phyloP scores from a whole-genome alignment of 2,888 invertebrate species.

The Eupithecia centaureata region DNA sequence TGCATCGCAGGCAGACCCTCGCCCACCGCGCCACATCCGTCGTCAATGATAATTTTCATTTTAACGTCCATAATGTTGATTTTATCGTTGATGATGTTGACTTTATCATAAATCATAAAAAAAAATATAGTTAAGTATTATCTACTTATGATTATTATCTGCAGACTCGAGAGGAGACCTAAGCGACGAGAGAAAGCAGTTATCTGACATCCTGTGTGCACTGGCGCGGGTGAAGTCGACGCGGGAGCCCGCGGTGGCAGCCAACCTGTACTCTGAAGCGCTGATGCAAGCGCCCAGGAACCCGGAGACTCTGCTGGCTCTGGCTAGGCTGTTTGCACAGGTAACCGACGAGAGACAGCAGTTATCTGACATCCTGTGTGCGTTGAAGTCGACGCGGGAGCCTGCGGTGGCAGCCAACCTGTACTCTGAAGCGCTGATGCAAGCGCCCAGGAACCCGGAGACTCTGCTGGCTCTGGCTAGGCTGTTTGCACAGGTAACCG shows the following conservation, averaged over 20 bases:
- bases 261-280: conserved; percentile 94
- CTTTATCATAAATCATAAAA: no score
- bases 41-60: no score
- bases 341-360: conserved; percentile 69
- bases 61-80: no score
- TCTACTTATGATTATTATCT: neutral
- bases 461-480: conserved; percentile 90
- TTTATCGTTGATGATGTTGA: no score
- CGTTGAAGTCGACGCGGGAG: conserved; percentile 68
- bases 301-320: conserved; percentile 86
- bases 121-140: neutral
- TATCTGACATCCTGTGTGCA: conserved; percentile 68
- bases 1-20: no score
- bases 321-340: conserved; percentile 85
- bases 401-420: conserved; percentile 88
- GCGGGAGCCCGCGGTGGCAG: conserved; percentile 85
- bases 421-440: conserved; percentile 94
- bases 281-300: conserved; percentile 91
- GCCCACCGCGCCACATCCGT: no score
- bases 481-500: conserved; percentile 62
- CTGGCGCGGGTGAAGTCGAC: conserved; percentile 58
- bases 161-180: conserved; percentile 79
- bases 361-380: conserved; percentile 68
- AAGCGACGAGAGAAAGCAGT: conserved; percentile 68
- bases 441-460: conserved; percentile 89